phyloP scores from a whole-genome alignment of 2,888 invertebrate genomes.

The Stomorhina lunata region DNA sequence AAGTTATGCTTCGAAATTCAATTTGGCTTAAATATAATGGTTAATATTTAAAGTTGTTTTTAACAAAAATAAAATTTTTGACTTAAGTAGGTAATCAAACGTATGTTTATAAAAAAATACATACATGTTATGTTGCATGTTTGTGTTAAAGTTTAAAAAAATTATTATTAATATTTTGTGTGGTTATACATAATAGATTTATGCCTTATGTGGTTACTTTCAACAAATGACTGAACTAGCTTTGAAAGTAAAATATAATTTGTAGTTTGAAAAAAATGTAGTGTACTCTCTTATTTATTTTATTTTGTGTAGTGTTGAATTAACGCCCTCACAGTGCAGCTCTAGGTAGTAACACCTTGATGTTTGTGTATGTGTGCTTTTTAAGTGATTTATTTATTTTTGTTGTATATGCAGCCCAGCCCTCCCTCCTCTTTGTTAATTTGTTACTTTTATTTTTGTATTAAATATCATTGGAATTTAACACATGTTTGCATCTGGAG shows the following conservation, averaged over 20 bases:
- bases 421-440: background rate
- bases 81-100: too few relatives aligned
- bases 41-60: too few relatives aligned
- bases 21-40: too few relatives aligned
- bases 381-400: background rate
- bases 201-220: background rate
- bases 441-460: background rate
- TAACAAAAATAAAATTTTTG: too few relatives aligned
- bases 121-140: too few relatives aligned
- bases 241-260: too few relatives aligned
- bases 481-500: slow-evolving; percentile 93
- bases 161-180: background rate
- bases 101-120: too few relatives aligned
- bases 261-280: too few relatives aligned
- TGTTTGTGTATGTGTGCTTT: slow-evolving; percentile 27
- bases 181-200: background rate
- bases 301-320: background rate
- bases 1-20: too few relatives aligned
- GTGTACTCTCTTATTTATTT: background rate
- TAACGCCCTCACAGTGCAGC: slow-evolving; percentile 62
- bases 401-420: slow-evolving; percentile 21
- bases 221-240: background rate
- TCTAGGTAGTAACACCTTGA: background rate
- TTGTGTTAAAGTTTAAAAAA: background rate
- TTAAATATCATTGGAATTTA: slow-evolving; percentile 80